Evolutionary conservation across 2,888 invertebrate species (phyloP).

Genomic region (Allacma fusca): DNA sequence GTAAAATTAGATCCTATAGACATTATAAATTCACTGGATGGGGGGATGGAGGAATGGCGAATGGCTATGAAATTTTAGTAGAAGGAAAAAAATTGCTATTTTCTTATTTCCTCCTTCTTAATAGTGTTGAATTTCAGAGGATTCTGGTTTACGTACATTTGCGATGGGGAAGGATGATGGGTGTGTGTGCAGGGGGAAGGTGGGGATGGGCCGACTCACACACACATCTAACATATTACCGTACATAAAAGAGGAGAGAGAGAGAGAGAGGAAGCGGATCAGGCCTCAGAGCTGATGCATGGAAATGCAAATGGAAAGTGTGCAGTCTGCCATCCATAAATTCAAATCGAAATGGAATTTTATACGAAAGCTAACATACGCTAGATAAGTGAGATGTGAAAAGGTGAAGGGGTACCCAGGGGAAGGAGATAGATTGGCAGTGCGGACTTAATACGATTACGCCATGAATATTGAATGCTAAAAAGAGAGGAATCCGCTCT

Average conservation of each 20-base stretch:
- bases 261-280: neutral
- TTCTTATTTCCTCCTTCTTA: neutral
- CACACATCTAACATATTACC: neutral
- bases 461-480: slow-evolving; percentile 36
- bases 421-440: slow-evolving; percentile 22
- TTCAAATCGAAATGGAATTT: slow-evolving; percentile 27
- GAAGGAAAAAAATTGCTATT: neutral
- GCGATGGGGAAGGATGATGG: neutral
- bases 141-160: too few relatives aligned
- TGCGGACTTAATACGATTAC: slow-evolving; percentile 35
- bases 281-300: neutral
- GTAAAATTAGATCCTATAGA: neutral
- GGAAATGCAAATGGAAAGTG: slow-evolving; percentile 24
- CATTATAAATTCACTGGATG: neutral
- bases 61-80: too few relatives aligned
- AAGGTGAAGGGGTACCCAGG: slow-evolving; percentile 11
- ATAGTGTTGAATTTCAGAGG: neutral
- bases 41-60: neutral
- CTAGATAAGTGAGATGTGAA: slow-evolving; percentile 21
- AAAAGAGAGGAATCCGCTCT: neutral
- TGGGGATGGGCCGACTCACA: neutral
- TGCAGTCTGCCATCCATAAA: slow-evolving; percentile 6
- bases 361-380: neutral
- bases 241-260: neutral
- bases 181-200: neutral